These are phyloP conservation scores for Ecdyonurus torrentis DNA, from an alignment of 2,888 invertebrate genomes.

Conservation along the genomic window DNA sequence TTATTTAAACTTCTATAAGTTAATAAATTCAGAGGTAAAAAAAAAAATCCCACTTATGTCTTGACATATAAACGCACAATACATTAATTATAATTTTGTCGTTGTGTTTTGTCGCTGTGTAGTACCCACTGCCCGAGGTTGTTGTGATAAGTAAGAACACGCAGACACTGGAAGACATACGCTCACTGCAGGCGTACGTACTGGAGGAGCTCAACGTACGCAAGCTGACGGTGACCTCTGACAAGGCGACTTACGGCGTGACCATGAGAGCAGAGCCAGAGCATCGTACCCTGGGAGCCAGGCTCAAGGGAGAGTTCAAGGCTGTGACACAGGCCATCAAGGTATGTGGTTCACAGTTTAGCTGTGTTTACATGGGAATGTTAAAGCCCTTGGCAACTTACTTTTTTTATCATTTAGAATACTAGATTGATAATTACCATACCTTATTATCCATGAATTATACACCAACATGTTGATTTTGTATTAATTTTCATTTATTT, in stretches of 20 bases:
- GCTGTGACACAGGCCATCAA: constrained; percentile 67
- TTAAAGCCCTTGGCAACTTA: too few species aligned
- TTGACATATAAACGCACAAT: not conserved
- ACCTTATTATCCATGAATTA: too few species aligned
- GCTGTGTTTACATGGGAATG: too few species aligned
- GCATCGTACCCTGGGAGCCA: constrained; percentile 74
- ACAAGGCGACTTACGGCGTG: constrained; percentile 87
- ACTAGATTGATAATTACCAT: too few species aligned
- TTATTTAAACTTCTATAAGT: too few species aligned
- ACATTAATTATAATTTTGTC: not conserved
- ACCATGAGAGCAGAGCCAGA: constrained; percentile 86
- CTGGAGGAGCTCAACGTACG: constrained; percentile 86
- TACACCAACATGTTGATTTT: too few species aligned
- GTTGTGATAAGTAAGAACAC: constrained; percentile 83
- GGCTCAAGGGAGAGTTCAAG: constrained; percentile 83
- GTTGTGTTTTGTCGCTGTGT: constrained; percentile 12
- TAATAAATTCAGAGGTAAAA: not conserved
- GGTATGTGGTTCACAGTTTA: too few species aligned
- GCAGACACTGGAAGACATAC: constrained; percentile 58
- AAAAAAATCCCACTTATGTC: not conserved
- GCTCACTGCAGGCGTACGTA: constrained; percentile 67
- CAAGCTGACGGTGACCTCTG: constrained; percentile 63
- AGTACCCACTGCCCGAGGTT: constrained; percentile 88
- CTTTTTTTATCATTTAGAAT: too few species aligned
- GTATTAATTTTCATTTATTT: too few species aligned